Conservation (phyloP, 2,113 vertebrate genomes). For the Ptyas mucosa region DNA sequence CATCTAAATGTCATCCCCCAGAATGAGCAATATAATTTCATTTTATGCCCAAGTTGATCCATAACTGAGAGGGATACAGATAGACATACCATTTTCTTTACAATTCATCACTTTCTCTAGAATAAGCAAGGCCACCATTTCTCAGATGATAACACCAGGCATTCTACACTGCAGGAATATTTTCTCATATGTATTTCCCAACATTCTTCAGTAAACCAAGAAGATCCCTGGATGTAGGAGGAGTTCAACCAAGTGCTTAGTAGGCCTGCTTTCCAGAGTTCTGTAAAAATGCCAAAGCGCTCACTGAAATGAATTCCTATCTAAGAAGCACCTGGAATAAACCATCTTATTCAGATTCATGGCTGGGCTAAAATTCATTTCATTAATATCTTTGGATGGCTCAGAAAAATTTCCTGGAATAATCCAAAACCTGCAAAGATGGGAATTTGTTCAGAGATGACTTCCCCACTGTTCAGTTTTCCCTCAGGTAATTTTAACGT, state of each 20-base stretch:
- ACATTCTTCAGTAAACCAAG: not conserved
- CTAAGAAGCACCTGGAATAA: not conserved
- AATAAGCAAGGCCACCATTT: not conserved
- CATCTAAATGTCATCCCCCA: not conserved
- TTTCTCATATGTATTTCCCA: not conserved
- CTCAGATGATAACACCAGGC: not conserved
- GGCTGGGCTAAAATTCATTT: not conserved
- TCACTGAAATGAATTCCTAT: not conserved
- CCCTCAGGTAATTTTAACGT: not conserved
- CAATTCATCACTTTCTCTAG: not conserved
- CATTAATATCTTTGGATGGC: not conserved
- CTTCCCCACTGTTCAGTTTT: not conserved
- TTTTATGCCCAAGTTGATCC: not conserved
- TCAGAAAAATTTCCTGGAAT: not conserved
- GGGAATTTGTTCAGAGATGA: not conserved
- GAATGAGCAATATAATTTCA: not conserved
- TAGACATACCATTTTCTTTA: not conserved
- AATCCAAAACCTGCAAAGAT: not conserved
- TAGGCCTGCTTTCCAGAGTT: not conserved
- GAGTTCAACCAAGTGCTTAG: not conserved
- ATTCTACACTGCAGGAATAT: not conserved
- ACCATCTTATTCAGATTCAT: not conserved
- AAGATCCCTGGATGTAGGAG: not conserved
- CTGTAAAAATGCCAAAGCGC: not conserved
- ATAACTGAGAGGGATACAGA: not conserved